Conservation (phyloP, 2,797 vertebrate genomes). For the Neosilurus mollespiculum region DNA sequence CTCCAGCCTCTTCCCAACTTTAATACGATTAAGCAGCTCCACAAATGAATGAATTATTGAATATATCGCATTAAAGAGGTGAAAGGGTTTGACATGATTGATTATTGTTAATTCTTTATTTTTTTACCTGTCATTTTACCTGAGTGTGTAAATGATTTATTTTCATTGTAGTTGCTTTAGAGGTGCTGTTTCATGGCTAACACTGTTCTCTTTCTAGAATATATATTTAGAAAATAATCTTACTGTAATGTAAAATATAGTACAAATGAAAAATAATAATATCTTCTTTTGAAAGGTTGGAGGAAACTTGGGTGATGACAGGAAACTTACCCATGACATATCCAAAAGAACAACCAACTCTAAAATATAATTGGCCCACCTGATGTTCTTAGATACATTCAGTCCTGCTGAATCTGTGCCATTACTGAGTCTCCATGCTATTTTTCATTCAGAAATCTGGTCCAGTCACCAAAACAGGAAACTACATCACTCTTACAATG, state of each 20-base stretch:
- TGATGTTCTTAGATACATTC: not conserved
- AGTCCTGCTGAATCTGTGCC: not conserved
- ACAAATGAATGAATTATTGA: no score
- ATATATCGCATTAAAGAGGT: no score
- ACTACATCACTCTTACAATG: not conserved
- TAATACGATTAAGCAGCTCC: no score
- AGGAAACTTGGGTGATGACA: not conserved
- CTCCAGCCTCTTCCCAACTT: no score
- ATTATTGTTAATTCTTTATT: no score
- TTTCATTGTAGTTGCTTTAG: no score
- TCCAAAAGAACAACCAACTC: not conserved
- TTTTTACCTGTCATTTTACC: no score
- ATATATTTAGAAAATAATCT: slow-evolving; percentile 34
- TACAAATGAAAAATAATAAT: not conserved
- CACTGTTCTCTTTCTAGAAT: not conserved
- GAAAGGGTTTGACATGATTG: no score
- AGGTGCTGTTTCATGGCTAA: not conserved
- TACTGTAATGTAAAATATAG: not conserved
- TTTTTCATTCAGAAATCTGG: no score
- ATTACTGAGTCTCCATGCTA: not conserved
- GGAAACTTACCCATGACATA: not conserved
- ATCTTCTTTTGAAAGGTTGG: not conserved
- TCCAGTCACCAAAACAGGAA: no score
- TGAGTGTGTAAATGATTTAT: no score
- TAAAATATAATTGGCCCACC: not conserved